A percentile compares a stretch with the other conserved stretches of the same genome.
phyloP scores from a whole-genome alignment of 1,140 invertebrate genomes.

The Drosophila bocqueti region DNA sequence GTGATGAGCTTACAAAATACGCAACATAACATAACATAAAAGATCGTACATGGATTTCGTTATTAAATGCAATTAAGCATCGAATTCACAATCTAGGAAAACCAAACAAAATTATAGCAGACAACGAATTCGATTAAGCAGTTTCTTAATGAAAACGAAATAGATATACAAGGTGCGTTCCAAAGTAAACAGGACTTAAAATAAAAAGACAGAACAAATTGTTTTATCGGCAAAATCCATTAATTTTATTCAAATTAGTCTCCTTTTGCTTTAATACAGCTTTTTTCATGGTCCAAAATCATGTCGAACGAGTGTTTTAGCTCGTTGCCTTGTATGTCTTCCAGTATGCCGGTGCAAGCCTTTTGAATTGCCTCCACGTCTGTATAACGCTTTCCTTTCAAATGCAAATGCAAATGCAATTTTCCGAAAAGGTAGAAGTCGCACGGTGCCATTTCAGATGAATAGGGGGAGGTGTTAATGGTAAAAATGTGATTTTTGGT shows the following conservation, averaged over 20 bases:
- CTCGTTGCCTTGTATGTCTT: background rate
- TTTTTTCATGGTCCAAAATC: background rate
- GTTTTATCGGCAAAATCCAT: background rate
- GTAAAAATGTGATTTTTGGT: background rate
- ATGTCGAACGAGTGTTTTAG: conserved; percentile 1
- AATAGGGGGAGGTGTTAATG: background rate
- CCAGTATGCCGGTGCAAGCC: background rate
- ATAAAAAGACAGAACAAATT: background rate
- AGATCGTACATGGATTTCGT: no score
- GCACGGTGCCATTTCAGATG: background rate
- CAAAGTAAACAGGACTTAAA: background rate
- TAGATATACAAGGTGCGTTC: background rate
- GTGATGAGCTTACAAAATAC: no score
- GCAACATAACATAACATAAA: no score
- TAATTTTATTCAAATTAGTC: no score
- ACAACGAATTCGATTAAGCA: no score
- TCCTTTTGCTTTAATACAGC: background rate
- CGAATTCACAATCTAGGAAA: no score
- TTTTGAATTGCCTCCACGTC: background rate
- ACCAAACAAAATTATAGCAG: no score
- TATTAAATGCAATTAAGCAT: no score
- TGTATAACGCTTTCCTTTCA: background rate
- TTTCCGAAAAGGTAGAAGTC: background rate
- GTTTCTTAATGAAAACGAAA: no score
- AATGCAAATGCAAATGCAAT: background rate